These are phyloP conservation scores for Polypterus bichir DNA, from an alignment of 2,113 vertebrate genomes.

Conservation along the genomic window DNA sequence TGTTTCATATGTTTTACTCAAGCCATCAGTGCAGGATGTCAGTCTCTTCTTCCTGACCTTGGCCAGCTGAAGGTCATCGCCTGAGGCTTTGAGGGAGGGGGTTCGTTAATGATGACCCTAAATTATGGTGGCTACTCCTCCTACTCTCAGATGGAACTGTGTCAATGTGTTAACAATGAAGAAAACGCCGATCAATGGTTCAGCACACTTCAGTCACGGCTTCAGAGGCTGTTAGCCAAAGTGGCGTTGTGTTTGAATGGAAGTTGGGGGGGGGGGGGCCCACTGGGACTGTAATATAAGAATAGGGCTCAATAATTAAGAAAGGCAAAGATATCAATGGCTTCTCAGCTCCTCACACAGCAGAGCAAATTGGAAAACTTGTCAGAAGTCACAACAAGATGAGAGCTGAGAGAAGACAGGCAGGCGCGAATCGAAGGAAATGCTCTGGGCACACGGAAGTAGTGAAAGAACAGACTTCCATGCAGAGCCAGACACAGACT, in stretches of 20 bases:
- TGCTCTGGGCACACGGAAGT: conserved; percentile 32
- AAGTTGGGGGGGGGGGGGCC: conserved; percentile 25
- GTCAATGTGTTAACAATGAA: conserved; percentile 53
- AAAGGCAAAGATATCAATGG: conserved; percentile 62
- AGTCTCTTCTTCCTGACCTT: conserved; percentile 9
- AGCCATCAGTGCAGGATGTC: neutral
- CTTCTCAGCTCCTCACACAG: conserved; percentile 70
- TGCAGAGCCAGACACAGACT: no score
- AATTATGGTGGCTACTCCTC: conserved; percentile 34
- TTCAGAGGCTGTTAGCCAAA: conserved; percentile 15
- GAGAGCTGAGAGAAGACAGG: conserved; percentile 39
- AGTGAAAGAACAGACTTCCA: neutral
- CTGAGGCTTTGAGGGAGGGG: neutral
- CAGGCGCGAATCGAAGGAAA: conserved; percentile 36
- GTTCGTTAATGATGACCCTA: conserved; percentile 26
- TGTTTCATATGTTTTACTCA: no score
- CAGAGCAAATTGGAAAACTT: conserved; percentile 87
- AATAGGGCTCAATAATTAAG: conserved; percentile 59
- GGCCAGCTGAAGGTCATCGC: neutral
- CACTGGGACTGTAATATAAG: conserved; percentile 53
- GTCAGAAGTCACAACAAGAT: conserved; percentile 76
- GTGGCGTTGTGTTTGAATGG: conserved; percentile 14
- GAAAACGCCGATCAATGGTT: conserved; percentile 56
- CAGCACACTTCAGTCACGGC: conserved; percentile 24
- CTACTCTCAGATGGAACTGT: conserved; percentile 37